Evolutionary conservation across 2,888 invertebrate genomes (phyloP).

Genomic region (Crocallis elinguaria): DNA sequence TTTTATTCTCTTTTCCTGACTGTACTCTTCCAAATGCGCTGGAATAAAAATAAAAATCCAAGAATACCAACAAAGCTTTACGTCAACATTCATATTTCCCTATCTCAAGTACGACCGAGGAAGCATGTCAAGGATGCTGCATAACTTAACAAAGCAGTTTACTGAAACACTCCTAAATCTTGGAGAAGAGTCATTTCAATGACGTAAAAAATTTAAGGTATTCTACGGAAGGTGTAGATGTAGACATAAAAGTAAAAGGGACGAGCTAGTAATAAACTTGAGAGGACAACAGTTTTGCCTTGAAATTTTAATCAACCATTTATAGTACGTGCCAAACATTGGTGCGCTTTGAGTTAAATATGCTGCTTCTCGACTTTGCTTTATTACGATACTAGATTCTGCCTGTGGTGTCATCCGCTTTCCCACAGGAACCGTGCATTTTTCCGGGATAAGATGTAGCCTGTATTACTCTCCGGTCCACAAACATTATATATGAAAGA

Average conservation of each 20-base stretch:
- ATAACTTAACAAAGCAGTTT: not conserved
- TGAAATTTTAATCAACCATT: conserved; percentile 13
- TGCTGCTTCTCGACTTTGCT: too few relatives aligned
- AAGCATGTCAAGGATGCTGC: not conserved
- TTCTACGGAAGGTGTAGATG: conserved; percentile 6
- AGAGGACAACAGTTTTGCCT: conserved; percentile 8
- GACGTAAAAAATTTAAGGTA: conserved; percentile 12
- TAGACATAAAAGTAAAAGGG: conserved; percentile 15
- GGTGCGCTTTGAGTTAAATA: too few relatives aligned
- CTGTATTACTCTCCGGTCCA: too few relatives aligned
- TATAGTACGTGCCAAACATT: too few relatives aligned
- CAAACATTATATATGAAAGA: too few relatives aligned
- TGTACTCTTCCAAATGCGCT: not conserved
- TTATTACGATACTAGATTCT: too few relatives aligned
- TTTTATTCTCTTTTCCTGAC: too few relatives aligned
- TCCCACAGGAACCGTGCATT: too few relatives aligned
- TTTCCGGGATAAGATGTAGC: too few relatives aligned
- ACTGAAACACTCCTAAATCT: conserved; percentile 7
- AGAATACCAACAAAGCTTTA: too few relatives aligned
- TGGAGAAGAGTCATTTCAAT: conserved; percentile 12
- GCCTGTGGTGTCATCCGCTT: too few relatives aligned
- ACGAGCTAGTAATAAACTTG: conserved; percentile 14
- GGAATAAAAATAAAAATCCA: too few relatives aligned
- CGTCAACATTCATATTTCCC: not conserved
- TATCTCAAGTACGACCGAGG: not conserved